phyloP scores from a whole-genome alignment of 2,113 vertebrate genomes.

The Epinephelus moara region DNA sequence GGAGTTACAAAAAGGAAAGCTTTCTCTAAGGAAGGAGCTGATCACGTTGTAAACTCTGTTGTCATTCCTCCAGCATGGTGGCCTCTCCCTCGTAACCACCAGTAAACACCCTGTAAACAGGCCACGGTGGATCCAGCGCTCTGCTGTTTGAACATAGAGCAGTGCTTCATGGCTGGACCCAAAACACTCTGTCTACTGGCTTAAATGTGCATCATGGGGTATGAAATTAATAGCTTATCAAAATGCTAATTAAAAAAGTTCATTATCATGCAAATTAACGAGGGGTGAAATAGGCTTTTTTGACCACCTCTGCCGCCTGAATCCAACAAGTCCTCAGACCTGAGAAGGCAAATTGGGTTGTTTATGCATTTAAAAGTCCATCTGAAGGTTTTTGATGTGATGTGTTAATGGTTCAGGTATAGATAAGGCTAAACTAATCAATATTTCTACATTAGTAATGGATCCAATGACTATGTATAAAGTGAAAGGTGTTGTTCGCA shows the following conservation, averaged over 20 bases:
- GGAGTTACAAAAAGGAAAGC: not conserved
- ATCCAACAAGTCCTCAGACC: conserved; percentile 9
- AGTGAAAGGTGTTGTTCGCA: not conserved
- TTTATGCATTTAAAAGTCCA: not conserved
- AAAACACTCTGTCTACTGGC: conserved; percentile 6
- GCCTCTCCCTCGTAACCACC: conserved; percentile 1
- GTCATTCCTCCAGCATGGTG: conserved; percentile 1
- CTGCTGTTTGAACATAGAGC: not conserved
- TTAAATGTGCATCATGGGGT: conserved; percentile 3
- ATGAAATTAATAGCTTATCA: conserved; percentile 17
- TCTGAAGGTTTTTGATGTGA: not conserved
- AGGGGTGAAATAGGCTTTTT: conserved; percentile 17
- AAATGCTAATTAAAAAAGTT: conserved; percentile 34
- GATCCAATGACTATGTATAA: not conserved
- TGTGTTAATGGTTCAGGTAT: not conserved
- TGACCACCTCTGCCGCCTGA: not conserved
- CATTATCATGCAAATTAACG: conserved; percentile 7
- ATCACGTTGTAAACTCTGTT: conserved; percentile 16
- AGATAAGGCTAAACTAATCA: not conserved
- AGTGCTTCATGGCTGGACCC: not conserved
- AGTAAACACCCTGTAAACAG: conserved; percentile 41
- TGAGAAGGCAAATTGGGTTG: not conserved
- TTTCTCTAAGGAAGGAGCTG: not conserved
- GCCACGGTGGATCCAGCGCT: not conserved
- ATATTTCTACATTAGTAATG: not conserved